Evolutionary conservation across 2,888 invertebrate genomes (phyloP).

Genomic region (Kryphioiulus occultus): DNA sequence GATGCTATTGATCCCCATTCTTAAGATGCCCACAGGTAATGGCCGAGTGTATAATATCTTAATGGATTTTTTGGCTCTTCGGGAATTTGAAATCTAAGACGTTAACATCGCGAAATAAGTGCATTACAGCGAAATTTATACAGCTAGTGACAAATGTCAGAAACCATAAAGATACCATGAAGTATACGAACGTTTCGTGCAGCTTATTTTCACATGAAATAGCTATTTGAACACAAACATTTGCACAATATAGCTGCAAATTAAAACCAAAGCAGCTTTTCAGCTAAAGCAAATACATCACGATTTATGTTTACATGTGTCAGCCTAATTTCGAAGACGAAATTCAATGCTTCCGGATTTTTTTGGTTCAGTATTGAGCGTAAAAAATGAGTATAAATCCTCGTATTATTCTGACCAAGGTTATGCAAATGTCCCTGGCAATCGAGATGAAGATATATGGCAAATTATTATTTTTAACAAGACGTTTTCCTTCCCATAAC

Average conservation of each 20-base stretch:
- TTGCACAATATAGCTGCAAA: too few species aligned
- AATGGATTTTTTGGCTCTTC: not conserved
- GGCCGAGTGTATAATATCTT: not conserved
- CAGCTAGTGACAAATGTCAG: too few species aligned
- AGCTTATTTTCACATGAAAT: too few species aligned
- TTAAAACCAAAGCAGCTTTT: too few species aligned
- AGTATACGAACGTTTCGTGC: too few species aligned
- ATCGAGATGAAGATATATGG: not conserved
- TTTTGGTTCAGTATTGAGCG: too few species aligned
- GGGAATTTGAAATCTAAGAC: not conserved
- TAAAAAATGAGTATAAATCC: too few species aligned
- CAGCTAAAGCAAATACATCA: too few species aligned
- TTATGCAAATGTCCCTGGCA: not conserved
- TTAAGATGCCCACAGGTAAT: not conserved
- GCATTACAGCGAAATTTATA: too few species aligned
- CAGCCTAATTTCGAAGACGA: not conserved
- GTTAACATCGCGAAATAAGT: not conserved
- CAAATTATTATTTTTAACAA: not conserved
- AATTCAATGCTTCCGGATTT: not conserved
- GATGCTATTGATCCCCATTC: not conserved
- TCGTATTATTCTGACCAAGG: not conserved
- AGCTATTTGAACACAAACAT: too few species aligned
- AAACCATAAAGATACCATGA: too few species aligned
- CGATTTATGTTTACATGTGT: not conserved
- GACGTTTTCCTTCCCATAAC: not conserved